Evolutionary conservation across 2,888 invertebrate genomes (phyloP), one percentile per base, ranked within the genome.

Genomic region (Uropetala carovei): DNA sequence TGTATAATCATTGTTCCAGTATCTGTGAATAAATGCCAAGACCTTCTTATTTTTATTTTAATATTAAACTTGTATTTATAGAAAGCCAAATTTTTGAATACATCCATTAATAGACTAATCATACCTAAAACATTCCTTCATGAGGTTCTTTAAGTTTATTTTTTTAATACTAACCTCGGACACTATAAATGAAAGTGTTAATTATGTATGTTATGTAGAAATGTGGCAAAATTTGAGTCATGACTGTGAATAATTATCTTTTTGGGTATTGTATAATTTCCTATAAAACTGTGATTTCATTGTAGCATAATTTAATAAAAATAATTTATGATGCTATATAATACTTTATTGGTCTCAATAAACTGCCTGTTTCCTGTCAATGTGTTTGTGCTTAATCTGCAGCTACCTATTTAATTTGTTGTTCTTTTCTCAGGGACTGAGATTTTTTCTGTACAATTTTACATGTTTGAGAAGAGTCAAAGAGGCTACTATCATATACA

Each of bases 201-300:
- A 30, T 10, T 64, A 60, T 89, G 60, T 64, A 64, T 89, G 89
- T 64, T 89, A 18, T n/a, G 64, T 89, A 89, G 59, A n/a, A 60
- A 64, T 60, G 60, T 89, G 60, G 64, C 60, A 64, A 89, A 60
- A 27, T 64, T 89, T 30, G 30, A 59, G 59, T 16, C 60, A 60
- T 89, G 60, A 89, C 60, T 64, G 89, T 89, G 89, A 89, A 89
- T 60, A 60, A 89, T 64, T 60, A 64, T 64, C 64, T 89, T n/a
- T 89, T 89, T 89, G 89, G 89, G 60, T 89, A 64, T 43, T 89
- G 64, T 89, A 89, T 89, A 43, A 89, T 89, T 89, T 89, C 89
- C 89, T 89, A 89, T 89, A 43, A 89, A 89, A 60, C 89, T 89
- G 89, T 89, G 89, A 89, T 89, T 89, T 89, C 27, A 75, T 27